Evolutionary conservation across 2,888 invertebrate species (phyloP).

Genomic region (Phymatocera aterrima): DNA sequence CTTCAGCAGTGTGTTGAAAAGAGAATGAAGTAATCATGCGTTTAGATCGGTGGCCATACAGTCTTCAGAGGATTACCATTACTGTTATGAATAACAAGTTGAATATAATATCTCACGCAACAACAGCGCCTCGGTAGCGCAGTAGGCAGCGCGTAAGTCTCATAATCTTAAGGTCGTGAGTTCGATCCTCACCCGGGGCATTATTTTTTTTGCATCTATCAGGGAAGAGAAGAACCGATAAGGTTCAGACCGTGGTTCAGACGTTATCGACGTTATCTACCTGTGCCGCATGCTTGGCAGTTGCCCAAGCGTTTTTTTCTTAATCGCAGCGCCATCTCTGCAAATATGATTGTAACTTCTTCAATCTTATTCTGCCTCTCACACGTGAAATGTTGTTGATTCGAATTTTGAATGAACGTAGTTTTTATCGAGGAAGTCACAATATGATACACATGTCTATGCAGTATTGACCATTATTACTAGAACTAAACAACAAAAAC

Average conservation of each 20-base stretch:
- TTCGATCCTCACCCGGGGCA: conserved; percentile 96
- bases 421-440: not conserved
- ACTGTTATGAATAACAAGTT: too few species aligned
- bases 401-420: conserved; percentile 5
- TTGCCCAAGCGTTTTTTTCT: not conserved
- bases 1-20: too few species aligned
- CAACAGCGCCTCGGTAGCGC: conserved; percentile 66
- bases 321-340: not conserved
- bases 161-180: conserved; percentile 89
- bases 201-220: conserved; percentile 68
- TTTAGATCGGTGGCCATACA: too few species aligned
- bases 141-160: conserved; percentile 72
- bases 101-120: not conserved
- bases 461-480: too few species aligned
- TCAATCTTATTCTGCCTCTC: not conserved
- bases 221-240: not conserved
- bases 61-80: not conserved
- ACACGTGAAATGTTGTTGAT: not conserved
- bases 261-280: not conserved
- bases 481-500: too few species aligned
- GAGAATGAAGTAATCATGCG: too few species aligned
- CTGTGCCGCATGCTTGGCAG: not conserved
- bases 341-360: not conserved
- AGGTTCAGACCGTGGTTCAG: too few species aligned
- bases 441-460: too few species aligned